These are phyloP conservation scores for Bos indicus DNA, from an alignment of 2,113 vertebrate genomes.

Conservation along the genomic window DNA sequence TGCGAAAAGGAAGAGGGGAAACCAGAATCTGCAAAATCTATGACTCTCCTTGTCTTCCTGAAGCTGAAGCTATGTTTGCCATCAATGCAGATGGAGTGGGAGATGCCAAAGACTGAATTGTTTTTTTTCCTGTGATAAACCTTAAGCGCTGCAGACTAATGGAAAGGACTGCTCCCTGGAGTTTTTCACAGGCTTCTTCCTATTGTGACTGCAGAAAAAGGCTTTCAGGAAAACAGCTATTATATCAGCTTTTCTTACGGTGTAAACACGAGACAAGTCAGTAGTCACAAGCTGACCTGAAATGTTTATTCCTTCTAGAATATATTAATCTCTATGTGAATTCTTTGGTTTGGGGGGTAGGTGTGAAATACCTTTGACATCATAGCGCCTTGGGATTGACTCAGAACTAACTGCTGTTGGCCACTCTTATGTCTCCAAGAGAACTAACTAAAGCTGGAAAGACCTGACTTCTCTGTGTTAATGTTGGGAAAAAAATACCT, in stretches of 20 bases:
- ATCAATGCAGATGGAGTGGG: conserved; percentile 92
- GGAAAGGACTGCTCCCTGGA: neutral
- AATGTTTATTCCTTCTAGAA: neutral
- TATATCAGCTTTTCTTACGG: conserved; percentile 37
- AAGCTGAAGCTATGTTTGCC: conserved; percentile 94
- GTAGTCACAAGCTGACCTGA: conserved; percentile 28
- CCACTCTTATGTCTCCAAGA: neutral
- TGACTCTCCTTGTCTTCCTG: conserved; percentile 91
- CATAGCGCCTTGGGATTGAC: neutral
- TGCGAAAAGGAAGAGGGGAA: conserved; percentile 91
- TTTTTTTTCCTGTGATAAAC: fast-evolving
- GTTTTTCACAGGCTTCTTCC: conserved; percentile 21
- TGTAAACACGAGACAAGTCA: neutral
- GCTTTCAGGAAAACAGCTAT: neutral
- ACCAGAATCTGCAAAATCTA: conserved; percentile 95
- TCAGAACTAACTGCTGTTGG: neutral
- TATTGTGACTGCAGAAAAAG: neutral
- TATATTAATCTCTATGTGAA: neutral
- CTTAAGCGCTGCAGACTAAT: neutral
- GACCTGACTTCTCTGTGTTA: neutral
- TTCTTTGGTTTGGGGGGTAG: neutral
- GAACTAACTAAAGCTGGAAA: conserved; percentile 16
- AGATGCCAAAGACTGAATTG: conserved; percentile 89
- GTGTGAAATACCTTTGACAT: neutral
- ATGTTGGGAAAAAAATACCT: conserved; percentile 25